Evolutionary conservation across 1,140 invertebrate species (phyloP).

Genomic region (Leptestheria dahalacensis): DNA sequence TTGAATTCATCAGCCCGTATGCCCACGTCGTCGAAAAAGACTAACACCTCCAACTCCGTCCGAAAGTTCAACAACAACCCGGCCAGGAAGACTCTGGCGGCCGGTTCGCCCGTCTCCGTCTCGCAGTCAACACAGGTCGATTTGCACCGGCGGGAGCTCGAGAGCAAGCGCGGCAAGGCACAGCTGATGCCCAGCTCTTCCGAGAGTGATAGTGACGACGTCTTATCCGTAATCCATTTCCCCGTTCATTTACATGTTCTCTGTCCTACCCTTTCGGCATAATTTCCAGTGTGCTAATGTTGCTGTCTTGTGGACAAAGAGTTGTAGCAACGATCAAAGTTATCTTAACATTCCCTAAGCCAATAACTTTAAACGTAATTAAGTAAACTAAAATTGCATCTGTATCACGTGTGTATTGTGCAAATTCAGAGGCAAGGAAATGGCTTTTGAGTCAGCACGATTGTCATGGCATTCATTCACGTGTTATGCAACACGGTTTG

Average conservation of each 20-base stretch:
- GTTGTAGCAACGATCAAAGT: too few species aligned
- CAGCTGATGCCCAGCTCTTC: conserved; percentile 71
- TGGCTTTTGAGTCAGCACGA: too few species aligned
- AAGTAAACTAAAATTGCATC: too few species aligned
- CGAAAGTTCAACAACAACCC: conserved; percentile 7
- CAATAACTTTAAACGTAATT: too few species aligned
- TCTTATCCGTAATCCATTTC: conserved; percentile 56
- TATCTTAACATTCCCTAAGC: too few species aligned
- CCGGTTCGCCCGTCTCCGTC: conserved; percentile 24
- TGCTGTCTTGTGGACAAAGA: too few species aligned
- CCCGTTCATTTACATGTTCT: not conserved
- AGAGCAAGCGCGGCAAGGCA: not conserved
- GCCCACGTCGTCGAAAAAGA: conserved; percentile 22
- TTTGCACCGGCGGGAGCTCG: not conserved
- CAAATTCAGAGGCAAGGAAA: too few species aligned
- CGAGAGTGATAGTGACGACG: conserved; percentile 81
- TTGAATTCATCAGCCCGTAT: conserved; percentile 11
- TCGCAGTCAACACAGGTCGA: not conserved
- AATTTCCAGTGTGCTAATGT: too few species aligned
- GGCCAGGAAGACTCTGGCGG: conserved; percentile 40
- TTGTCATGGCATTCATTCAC: too few species aligned
- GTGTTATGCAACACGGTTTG: too few species aligned
- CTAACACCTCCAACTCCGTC: conserved; percentile 9
- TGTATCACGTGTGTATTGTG: too few species aligned
- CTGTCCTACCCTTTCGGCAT: not conserved